phyloP scores from a whole-genome alignment of 2,113 vertebrate genomes.

The Notarius lentiginosus region DNA sequence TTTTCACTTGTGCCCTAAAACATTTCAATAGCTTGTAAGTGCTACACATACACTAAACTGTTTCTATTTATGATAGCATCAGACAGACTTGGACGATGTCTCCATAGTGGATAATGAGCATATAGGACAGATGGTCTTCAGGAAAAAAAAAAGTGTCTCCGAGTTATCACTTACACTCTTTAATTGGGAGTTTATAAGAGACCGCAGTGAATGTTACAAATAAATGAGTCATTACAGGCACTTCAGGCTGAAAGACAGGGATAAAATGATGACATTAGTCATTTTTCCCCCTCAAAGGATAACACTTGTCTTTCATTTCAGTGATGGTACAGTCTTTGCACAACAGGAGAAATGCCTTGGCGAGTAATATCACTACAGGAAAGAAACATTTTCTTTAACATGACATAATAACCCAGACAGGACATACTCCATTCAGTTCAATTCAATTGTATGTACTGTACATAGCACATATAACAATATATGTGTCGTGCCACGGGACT shows the following conservation, averaged over 20 bases:
- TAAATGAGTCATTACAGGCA: conserved; percentile 42
- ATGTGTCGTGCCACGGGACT: too few species aligned
- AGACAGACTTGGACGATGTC: conserved; percentile 21
- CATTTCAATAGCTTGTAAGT: conserved; percentile 5
- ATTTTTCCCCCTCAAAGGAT: conserved; percentile 20
- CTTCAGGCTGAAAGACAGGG: conserved; percentile 27
- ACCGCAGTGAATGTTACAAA: conserved; percentile 28
- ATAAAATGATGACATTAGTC: conserved; percentile 34
- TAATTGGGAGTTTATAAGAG: conserved; percentile 40
- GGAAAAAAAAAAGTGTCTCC: conserved; percentile 45
- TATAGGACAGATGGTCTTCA: conserved; percentile 42
- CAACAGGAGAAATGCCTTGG: neutral
- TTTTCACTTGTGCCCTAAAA: conserved; percentile 22
- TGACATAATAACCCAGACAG: neutral
- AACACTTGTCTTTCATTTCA: neutral
- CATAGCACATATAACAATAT: neutral
- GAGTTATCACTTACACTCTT: conserved; percentile 31
- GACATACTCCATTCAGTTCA: neutral
- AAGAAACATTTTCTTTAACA: neutral
- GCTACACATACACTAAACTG: conserved; percentile 1
- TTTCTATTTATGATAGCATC: conserved; percentile 39
- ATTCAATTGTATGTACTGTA: too few species aligned
- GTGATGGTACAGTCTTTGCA: neutral
- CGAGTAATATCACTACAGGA: neutral
- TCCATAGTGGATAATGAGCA: conserved; percentile 37